These are phyloP conservation scores for Poicephalus meyeri DNA, from an alignment of 2,113 vertebrate genomes.

Conservation along the genomic window DNA sequence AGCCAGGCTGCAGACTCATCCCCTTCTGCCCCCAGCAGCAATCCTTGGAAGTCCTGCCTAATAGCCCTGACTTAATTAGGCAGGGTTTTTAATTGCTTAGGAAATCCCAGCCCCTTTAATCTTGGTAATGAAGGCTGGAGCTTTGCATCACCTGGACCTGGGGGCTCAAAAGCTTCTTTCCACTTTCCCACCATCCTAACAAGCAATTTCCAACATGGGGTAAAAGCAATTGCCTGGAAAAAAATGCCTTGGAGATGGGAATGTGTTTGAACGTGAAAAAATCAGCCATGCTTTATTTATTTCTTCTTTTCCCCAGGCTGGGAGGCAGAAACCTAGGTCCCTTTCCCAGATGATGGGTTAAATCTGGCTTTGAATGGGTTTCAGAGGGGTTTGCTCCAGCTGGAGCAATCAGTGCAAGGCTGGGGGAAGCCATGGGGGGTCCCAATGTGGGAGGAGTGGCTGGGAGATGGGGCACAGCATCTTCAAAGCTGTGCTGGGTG, in stretches of 20 bases:
- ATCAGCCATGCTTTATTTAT: background rate
- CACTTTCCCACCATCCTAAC: background rate
- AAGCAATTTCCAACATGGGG: background rate
- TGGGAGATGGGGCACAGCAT: background rate
- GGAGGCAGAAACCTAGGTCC: background rate
- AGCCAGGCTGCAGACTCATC: background rate
- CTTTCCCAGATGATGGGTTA: background rate
- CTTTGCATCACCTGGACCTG: background rate
- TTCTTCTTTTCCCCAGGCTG: background rate
- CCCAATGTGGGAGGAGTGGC: fast-evolving
- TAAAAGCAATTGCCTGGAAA: background rate
- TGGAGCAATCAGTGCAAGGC: background rate
- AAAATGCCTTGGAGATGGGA: background rate
- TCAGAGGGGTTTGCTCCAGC: background rate
- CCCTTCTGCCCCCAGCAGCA: background rate
- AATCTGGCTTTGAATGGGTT: background rate
- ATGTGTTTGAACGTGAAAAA: background rate
- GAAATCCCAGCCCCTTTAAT: constrained; percentile 24
- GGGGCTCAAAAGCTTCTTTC: constrained; percentile 6
- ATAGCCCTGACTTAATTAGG: constrained; percentile 35
- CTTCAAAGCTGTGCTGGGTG: background rate
- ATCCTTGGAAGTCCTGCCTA: background rate
- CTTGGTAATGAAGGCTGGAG: background rate
- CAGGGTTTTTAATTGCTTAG: constrained; percentile 44
- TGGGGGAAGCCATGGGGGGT: background rate